phyloP scores from a whole-genome alignment of 1,140 invertebrate genomes.

The Sarcophaga peregrina region DNA sequence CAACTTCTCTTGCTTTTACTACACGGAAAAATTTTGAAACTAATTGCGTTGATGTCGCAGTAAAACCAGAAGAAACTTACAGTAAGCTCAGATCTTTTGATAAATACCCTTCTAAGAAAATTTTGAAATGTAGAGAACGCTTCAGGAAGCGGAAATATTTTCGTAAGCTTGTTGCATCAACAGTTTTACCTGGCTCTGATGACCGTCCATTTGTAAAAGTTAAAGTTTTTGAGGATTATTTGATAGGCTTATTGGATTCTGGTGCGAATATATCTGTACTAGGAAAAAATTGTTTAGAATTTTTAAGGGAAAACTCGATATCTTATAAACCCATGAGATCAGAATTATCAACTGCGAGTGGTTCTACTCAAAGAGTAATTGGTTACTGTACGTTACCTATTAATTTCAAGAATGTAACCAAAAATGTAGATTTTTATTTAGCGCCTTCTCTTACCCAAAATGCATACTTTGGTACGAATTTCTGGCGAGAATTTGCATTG shows the following conservation, averaged over 20 bases:
- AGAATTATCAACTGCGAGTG: background rate
- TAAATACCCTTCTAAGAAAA: background rate
- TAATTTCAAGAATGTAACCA: background rate
- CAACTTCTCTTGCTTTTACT: background rate
- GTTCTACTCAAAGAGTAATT: background rate
- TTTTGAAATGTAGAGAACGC: background rate
- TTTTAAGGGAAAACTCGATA: background rate
- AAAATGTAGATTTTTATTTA: background rate
- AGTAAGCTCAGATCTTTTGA: background rate
- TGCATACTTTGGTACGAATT: background rate
- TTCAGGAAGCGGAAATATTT: background rate
- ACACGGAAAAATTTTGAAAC: background rate
- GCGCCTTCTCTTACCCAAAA: constrained; percentile 4
- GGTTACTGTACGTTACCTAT: constrained; percentile 7
- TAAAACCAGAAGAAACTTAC: background rate
- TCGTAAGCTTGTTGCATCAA: background rate
- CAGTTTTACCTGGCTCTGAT: background rate
- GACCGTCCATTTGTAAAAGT: background rate
- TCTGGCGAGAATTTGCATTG: constrained; percentile 9
- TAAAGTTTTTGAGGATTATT: background rate
- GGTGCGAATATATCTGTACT: background rate
- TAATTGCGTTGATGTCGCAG: background rate
- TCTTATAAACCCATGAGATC: background rate
- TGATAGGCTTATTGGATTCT: background rate
- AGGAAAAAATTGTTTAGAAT: background rate